These are phyloP conservation scores for Neoarius graeffei DNA, from an alignment of 2,113 vertebrate genomes.

Conservation along the genomic window DNA sequence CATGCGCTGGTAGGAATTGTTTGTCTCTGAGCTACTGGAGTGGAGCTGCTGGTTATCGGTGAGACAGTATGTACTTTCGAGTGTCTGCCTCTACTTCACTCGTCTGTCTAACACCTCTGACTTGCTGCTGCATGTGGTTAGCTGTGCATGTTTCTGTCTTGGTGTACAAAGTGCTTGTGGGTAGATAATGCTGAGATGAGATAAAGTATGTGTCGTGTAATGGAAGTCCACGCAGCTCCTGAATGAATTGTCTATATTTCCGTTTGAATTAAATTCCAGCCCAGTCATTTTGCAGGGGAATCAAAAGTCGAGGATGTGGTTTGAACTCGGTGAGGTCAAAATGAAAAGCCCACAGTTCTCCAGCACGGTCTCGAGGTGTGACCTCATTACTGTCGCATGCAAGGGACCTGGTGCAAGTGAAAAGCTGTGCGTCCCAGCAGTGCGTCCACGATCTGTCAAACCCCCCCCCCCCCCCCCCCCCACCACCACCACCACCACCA, in stretches of 20 bases:
- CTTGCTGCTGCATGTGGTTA: not conserved
- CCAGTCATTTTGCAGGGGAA: not conserved
- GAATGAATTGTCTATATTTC: not conserved
- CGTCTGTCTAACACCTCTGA: conserved; percentile 19
- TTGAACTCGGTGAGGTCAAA: not conserved
- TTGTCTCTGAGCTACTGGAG: not conserved
- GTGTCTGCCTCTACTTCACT: conserved; percentile 7
- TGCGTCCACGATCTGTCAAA: not conserved
- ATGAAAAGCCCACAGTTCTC: conserved; percentile 1
- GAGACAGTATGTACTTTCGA: not conserved
- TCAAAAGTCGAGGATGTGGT: not conserved
- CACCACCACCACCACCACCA: too few species aligned
- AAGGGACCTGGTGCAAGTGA: not conserved
- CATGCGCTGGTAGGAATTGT: not conserved
- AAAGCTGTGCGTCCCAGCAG: conserved; percentile 2
- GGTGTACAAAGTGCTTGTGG: not conserved
- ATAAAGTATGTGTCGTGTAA: not conserved
- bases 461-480: too few species aligned
- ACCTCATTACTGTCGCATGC: not conserved
- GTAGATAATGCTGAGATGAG: not conserved
- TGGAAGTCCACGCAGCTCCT: not conserved
- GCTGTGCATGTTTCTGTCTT: conserved; percentile 1
- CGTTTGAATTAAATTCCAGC: not conserved
- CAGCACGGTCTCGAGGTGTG: conserved; percentile 10
- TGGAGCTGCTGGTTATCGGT: not conserved